These are phyloP conservation scores for Scaptodrosophila lebanonensis DNA, from an alignment of 1,140 invertebrate species.

Conservation along the genomic window DNA sequence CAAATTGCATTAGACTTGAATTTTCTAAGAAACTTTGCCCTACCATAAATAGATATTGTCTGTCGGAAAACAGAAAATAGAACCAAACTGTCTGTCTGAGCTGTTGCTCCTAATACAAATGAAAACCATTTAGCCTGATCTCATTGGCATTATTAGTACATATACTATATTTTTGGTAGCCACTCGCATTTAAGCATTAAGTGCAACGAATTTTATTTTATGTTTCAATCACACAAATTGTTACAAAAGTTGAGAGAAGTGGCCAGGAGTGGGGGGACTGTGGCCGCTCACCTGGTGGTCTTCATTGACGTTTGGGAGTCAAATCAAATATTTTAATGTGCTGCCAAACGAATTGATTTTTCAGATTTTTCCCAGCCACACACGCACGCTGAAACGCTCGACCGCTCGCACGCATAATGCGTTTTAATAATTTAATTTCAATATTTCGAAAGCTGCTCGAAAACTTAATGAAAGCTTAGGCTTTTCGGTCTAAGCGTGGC, in stretches of 20 bases:
- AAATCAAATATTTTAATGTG: slow-evolving; percentile 71
- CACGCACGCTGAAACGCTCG: not conserved
- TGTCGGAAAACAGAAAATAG: not conserved
- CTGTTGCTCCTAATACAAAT: too few species aligned
- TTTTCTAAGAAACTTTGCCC: slow-evolving; percentile 52
- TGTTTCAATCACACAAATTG: slow-evolving; percentile 47
- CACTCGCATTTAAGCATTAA: slow-evolving; percentile 34
- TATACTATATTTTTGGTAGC: slow-evolving; percentile 4
- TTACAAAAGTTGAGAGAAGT: slow-evolving; percentile 15
- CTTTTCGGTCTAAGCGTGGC: slow-evolving; percentile 29
- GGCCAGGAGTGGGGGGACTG: not conserved
- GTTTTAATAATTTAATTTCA: slow-evolving; percentile 68
- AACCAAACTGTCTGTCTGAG: not conserved
- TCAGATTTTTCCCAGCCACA: slow-evolving; percentile 38
- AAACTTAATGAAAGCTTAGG: slow-evolving; percentile 38
- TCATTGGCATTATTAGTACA: too few species aligned
- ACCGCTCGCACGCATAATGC: slow-evolving; percentile 21
- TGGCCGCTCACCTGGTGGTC: slow-evolving; percentile 51
- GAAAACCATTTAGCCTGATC: too few species aligned
- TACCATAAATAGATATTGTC: slow-evolving; percentile 15
- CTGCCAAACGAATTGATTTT: slow-evolving; percentile 69
- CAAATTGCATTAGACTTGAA: slow-evolving; percentile 66
- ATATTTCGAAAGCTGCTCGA: slow-evolving; percentile 66
- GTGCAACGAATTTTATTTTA: slow-evolving; percentile 47
- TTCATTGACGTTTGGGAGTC: slow-evolving; percentile 15